Conservation (phyloP, 2,113 vertebrate species). For the Lipophrys pholis region DNA sequence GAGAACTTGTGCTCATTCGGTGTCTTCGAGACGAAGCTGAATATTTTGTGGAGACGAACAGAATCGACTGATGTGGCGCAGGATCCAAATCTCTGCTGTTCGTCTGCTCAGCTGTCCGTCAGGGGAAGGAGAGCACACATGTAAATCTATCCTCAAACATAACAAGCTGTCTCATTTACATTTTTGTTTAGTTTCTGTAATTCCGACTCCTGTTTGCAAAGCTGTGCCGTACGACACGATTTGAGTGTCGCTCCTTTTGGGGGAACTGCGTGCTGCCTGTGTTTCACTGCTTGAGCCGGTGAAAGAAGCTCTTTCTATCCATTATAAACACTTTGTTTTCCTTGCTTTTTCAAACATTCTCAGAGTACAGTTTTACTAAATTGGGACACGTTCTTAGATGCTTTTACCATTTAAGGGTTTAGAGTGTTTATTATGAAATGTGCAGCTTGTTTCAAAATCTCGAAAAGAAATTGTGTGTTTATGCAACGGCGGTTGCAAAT, state of each 20-base stretch:
- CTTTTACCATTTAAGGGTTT: too few relatives aligned
- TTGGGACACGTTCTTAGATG: too few relatives aligned
- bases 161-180: conserved; percentile 45
- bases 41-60: background rate
- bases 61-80: conserved; percentile 5
- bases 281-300: background rate
- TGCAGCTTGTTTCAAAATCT: too few relatives aligned
- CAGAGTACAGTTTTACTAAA: too few relatives aligned
- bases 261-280: background rate
- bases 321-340: background rate
- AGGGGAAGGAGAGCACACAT: conserved; percentile 39
- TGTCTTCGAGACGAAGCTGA: background rate
- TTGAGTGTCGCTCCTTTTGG: background rate
- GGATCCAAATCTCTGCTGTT: conserved; percentile 35
- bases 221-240: background rate
- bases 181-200: conserved; percentile 17
- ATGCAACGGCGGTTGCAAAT: too few relatives aligned
- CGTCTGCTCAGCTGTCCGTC: conserved; percentile 50
- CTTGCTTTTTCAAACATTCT: too few relatives aligned
- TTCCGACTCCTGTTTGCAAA: background rate
- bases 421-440: too few relatives aligned
- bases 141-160: conserved; percentile 47
- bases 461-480: too few relatives aligned
- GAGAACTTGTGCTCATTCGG: background rate
- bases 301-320: background rate